phyloP scores from a whole-genome alignment of 2,888 invertebrate species.

The Scaptomyza tumidula region DNA sequence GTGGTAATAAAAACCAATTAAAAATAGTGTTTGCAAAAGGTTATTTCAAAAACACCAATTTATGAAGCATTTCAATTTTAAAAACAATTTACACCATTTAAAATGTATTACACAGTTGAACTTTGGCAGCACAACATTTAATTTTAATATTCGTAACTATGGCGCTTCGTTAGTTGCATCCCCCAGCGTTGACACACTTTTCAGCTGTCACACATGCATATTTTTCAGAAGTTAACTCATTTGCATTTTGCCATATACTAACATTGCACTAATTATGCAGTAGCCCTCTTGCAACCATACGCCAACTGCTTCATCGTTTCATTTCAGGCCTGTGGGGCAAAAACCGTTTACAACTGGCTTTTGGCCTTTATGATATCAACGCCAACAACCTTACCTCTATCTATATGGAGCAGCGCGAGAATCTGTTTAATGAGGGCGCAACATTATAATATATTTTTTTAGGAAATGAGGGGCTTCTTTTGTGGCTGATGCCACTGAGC shows the following conservation, averaged over 20 bases:
- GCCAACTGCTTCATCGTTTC: neutral
- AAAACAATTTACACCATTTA: neutral
- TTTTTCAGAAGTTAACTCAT: constrained; percentile 36
- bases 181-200: neutral
- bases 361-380: constrained; percentile 39
- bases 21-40: neutral
- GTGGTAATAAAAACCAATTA: neutral
- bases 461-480: neutral
- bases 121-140: neutral
- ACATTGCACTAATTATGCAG: constrained; percentile 65
- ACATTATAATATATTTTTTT: constrained; percentile 44
- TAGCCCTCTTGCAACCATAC: neutral
- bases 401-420: constrained; percentile 8
- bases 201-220: neutral
- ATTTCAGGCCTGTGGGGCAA: neutral
- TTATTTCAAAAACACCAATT: neutral
- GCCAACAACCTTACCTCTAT: neutral
- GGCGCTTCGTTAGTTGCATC: constrained; percentile 12
- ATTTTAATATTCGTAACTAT: neutral
- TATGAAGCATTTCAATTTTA: neutral
- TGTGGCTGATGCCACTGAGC: constrained; percentile 23
- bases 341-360: constrained; percentile 33
- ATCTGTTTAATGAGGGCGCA: constrained; percentile 25
- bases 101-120: too few relatives aligned
- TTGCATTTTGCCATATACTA: constrained; percentile 49